Conservation (phyloP, 2,888 invertebrate species). For the Ichneumoninae sp. region DNA sequence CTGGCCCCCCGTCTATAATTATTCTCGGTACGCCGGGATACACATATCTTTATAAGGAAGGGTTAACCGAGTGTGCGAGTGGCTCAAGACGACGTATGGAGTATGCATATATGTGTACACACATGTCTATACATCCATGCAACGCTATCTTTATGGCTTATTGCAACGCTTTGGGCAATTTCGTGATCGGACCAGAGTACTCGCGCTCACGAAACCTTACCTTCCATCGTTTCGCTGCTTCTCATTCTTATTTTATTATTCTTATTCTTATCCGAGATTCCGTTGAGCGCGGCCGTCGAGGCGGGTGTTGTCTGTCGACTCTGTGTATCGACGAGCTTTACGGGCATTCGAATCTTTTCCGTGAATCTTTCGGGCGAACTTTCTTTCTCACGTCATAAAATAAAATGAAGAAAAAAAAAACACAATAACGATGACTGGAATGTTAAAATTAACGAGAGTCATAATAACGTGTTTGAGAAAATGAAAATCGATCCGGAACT, state of each 20-base stretch:
- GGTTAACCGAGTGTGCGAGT: constrained; percentile 66
- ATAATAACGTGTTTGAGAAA: constrained; percentile 13
- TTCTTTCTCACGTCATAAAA: constrained; percentile 46
- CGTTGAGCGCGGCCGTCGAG: constrained; percentile 35
- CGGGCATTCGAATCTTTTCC: constrained; percentile 41
- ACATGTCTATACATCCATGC: constrained; percentile 72
- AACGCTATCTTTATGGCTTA: constrained; percentile 82
- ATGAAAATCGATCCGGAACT: constrained; percentile 21
- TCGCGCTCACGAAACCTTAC: constrained; percentile 53
- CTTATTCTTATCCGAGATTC: constrained; percentile 58
- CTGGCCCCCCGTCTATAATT: constrained; percentile 73
- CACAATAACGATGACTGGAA: not conserved
- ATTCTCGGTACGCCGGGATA: constrained; percentile 73
- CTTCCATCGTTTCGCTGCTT: constrained; percentile 43
- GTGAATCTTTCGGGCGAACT: constrained; percentile 44
- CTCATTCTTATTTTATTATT: constrained; percentile 40
- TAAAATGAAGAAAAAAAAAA: constrained; percentile 21
- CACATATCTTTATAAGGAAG: constrained; percentile 73
- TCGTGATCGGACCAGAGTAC: constrained; percentile 76
- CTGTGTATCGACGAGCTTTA: constrained; percentile 40
- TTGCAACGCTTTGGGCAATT: constrained; percentile 82
- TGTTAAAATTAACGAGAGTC: constrained; percentile 20
- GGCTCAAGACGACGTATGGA: constrained; percentile 64
- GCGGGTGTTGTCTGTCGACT: constrained; percentile 10
- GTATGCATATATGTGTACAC: constrained; percentile 4